Evolutionary conservation across 2,888 invertebrate genomes (phyloP).

Genomic region (Noctua janthe): DNA sequence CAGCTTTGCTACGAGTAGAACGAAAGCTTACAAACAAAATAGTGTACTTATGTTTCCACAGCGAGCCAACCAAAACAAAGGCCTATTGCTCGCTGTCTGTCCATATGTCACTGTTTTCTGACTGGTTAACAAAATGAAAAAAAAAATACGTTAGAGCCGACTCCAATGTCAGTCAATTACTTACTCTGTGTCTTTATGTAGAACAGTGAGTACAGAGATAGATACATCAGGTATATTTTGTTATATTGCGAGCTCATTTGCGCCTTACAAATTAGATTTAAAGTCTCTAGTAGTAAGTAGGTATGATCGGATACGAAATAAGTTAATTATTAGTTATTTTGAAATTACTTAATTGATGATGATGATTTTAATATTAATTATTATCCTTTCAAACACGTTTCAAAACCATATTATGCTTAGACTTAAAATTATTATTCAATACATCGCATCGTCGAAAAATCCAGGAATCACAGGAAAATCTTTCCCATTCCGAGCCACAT

Average conservation of each 20-base stretch:
- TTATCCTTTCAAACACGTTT: not conserved
- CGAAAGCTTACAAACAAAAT: slow-evolving; percentile 52
- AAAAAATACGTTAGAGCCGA: slow-evolving; percentile 27
- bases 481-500: not conserved
- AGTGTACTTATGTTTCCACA: slow-evolving; percentile 45
- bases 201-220: not conserved
- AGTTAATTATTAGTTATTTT: not conserved
- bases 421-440: not conserved
- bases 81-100: slow-evolving; percentile 43
- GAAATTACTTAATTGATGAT: too few species aligned
- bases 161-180: slow-evolving; percentile 44
- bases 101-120: slow-evolving; percentile 56
- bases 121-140: slow-evolving; percentile 58
- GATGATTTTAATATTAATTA: not conserved
- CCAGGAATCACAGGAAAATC: not conserved
- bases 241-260: not conserved
- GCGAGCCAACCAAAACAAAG: slow-evolving; percentile 46
- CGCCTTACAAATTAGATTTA: too few species aligned
- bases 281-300: too few species aligned
- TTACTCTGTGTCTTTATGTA: slow-evolving; percentile 14
- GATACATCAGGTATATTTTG: not conserved
- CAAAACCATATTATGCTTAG: not conserved
- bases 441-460: not conserved
- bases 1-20: slow-evolving; percentile 36
- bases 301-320: not conserved